These are phyloP conservation scores for Argopecten irradians DNA, from an alignment of 1,140 invertebrate species.

Conservation along the genomic window DNA sequence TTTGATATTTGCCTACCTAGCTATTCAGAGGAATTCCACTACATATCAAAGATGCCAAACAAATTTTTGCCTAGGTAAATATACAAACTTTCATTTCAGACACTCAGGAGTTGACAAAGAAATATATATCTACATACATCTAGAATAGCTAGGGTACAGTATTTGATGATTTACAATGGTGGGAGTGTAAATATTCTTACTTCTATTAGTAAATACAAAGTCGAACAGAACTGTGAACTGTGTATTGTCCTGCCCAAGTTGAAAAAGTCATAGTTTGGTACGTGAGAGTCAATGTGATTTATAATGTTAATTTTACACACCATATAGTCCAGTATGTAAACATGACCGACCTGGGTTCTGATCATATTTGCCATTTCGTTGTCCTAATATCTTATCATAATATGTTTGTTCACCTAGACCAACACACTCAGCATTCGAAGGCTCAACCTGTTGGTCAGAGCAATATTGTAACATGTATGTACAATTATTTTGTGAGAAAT, in stretches of 20 bases:
- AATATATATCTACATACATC: background rate
- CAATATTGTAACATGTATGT: background rate
- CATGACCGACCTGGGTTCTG: background rate
- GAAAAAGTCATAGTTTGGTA: background rate
- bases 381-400: conserved; percentile 10
- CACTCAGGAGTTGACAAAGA: background rate
- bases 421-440: background rate
- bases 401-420: background rate
- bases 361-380: background rate
- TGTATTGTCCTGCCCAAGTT: conserved; percentile 14
- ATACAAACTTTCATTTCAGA: too few relatives aligned
- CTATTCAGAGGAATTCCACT: too few relatives aligned
- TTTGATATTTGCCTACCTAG: too few relatives aligned
- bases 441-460: background rate
- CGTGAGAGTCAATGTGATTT: background rate
- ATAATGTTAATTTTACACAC: conserved; percentile 15
- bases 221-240: background rate
- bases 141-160: background rate
- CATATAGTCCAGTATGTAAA: background rate
- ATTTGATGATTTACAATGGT: background rate
- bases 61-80: too few relatives aligned
- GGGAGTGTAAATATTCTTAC: background rate
- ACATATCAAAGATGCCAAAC: too few relatives aligned
- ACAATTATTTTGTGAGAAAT: background rate
- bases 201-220: background rate